Evolutionary conservation across 1,140 invertebrate genomes (phyloP), one percentile per base, ranked within the genome.

Genomic region (Thrips palmi): DNA sequence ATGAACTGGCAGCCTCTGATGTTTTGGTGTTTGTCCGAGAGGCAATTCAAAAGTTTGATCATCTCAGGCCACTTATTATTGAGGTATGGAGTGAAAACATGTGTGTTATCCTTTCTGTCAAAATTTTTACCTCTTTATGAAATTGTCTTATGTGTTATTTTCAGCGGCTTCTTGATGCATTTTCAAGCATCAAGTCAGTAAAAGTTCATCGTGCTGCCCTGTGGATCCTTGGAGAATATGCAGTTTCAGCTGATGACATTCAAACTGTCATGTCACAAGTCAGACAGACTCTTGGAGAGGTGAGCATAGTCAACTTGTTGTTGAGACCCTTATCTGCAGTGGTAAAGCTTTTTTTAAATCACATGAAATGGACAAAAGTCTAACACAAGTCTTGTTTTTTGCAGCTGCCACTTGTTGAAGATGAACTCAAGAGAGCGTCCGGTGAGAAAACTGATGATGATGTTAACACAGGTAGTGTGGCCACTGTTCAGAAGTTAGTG

Each of bases 181-280:
- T 93, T 52, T 67, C 75, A 17, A 68, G 75, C 42, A 89, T 97
- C 49, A 72, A 75, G 35, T 83, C 77, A 6, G 74, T 78, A 5
- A 76, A 77, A 58, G 80, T 96, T n/a, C 82, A 92, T 48, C 73
- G 92, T 43, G 81, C 86, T 4, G 85, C 92, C 2, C 62, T 98
- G n/a, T 98, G 94, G 93, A 91, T 99, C 49, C 64, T 98, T 23
- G 92, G 92, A 21, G 93, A 98, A 62, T 98, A 96, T 57, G 84
- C 86, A 1, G 75, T 75, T 17, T 70, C 65, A 0, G 60, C 70
- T 6, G 67, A 76, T 3, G 80, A 92, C 45, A 87, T 92, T 21
- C 65, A 77, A 38, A 70, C 71, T 39, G 78, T 92, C 0, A 71
- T 93, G 54, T 70, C 67, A 32, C 71, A 74, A 43, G 65, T 94